Percentiles rank a stretch among this genome's conserved stretches.
These are phyloP conservation scores for Agrochola litura DNA, from an alignment of 2,888 invertebrate genomes.

Conservation along the genomic window DNA sequence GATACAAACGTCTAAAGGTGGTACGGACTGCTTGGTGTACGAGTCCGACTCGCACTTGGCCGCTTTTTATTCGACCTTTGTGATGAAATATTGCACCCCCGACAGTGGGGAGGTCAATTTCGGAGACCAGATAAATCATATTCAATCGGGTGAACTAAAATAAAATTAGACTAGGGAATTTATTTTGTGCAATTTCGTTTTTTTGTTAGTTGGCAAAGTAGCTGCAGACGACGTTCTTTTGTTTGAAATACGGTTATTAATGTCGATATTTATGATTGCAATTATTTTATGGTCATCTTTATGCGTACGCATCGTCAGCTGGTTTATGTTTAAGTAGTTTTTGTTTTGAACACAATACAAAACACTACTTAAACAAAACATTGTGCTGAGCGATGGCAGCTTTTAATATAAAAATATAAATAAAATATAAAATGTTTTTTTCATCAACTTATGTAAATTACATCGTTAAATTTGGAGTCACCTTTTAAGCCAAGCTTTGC, in stretches of 20 bases:
- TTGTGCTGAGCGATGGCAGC: no score
- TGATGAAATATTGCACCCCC: slow-evolving; percentile 56
- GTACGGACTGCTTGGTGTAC: not conserved
- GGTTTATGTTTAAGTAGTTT: not conserved
- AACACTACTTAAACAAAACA: no score
- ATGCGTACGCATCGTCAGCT: not conserved
- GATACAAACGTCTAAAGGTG: no score
- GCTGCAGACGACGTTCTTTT: slow-evolving; percentile 2
- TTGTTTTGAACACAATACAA: no score
- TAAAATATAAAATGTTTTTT: no score
- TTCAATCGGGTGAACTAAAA: slow-evolving; percentile 62
- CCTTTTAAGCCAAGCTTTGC: no score
- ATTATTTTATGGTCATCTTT: slow-evolving; percentile 21
- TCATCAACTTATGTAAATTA: no score
- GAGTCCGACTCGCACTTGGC: not conserved
- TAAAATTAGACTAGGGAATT: slow-evolving; percentile 59
- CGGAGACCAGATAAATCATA: slow-evolving; percentile 64
- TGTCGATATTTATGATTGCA: slow-evolving; percentile 17
- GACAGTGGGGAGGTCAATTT: slow-evolving; percentile 60
- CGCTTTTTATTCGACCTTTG: slow-evolving; percentile 49
- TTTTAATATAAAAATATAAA: no score
- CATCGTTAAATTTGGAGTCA: no score
- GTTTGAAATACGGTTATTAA: slow-evolving; percentile 27
- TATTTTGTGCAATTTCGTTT: slow-evolving; percentile 50
- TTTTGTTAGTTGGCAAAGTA: slow-evolving; percentile 23